Evolutionary conservation across 2,797 vertebrate species (phyloP).

Genomic region (Petrocephalus sullivani): DNA sequence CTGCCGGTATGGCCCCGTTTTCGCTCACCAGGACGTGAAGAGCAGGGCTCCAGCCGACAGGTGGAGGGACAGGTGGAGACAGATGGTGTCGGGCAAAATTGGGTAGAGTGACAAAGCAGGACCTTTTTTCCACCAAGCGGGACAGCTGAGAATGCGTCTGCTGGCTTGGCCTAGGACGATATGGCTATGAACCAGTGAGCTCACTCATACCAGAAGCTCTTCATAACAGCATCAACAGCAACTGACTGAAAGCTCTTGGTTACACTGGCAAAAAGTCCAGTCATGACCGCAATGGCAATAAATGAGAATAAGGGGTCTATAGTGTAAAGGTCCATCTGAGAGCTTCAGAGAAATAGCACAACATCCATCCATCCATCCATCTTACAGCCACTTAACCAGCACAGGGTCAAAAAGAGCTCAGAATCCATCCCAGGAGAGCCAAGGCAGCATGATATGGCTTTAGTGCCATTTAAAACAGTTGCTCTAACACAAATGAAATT

Average conservation of each 20-base stretch:
- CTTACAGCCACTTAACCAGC: neutral
- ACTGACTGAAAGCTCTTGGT: neutral
- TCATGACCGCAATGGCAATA: neutral
- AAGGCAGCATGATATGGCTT: neutral
- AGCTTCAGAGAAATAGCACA: neutral
- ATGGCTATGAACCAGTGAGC: neutral
- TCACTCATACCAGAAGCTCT: neutral
- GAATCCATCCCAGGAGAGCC: neutral
- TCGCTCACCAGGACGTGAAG: neutral
- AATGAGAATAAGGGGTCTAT: neutral
- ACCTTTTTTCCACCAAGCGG: neutral
- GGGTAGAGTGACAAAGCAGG: neutral
- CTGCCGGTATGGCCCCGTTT: neutral
- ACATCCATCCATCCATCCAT: neutral
- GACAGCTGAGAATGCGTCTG: constrained; percentile 14
- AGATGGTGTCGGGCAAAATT: constrained; percentile 14
- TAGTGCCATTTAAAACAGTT: neutral
- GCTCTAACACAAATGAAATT: neutral
- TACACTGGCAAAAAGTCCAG: neutral
- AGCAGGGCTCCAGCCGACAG: constrained; percentile 4
- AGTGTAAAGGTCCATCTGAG: neutral
- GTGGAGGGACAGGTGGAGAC: constrained; percentile 23
- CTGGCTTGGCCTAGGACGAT: neutral
- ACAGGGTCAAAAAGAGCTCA: neutral
- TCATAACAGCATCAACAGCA: neutral